phyloP scores from a whole-genome alignment of 92 coral and sea anemone species.

The Paramuricea clavata region DNA sequence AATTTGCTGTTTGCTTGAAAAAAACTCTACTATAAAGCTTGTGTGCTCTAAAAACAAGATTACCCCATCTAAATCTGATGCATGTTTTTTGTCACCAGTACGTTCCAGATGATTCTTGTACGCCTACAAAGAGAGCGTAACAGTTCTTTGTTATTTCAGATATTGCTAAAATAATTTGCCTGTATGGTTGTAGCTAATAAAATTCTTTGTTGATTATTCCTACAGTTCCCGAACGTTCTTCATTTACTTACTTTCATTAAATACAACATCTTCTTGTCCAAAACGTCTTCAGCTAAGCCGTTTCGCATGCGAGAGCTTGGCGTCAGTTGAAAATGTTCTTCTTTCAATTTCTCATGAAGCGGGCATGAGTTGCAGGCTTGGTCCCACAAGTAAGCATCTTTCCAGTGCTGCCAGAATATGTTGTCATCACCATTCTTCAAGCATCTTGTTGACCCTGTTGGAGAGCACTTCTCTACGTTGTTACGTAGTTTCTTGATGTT shows the following conservation, averaged over 20 bases:
- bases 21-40: neutral
- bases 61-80: neutral
- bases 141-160: neutral
- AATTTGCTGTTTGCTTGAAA: neutral
- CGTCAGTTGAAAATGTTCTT: no score
- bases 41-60: neutral
- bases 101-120: neutral
- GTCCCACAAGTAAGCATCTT: conserved; percentile 72
- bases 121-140: neutral
- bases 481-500: no score
- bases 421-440: no score
- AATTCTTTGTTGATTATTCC: conserved; percentile 54
- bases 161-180: neutral
- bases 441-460: no score
- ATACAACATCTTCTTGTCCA: no score
- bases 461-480: no score
- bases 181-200: neutral
- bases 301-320: no score
- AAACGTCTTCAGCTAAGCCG: no score
- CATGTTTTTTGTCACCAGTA: neutral
- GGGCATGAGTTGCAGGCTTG: conserved; percentile 63
- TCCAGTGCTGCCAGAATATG: no score
- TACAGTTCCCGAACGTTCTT: conserved; percentile 47
- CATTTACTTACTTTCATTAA: no score
- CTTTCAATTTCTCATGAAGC: conserved; percentile 55